Conservation (phyloP, 2,888 invertebrate species). For the Apamea anceps region DNA sequence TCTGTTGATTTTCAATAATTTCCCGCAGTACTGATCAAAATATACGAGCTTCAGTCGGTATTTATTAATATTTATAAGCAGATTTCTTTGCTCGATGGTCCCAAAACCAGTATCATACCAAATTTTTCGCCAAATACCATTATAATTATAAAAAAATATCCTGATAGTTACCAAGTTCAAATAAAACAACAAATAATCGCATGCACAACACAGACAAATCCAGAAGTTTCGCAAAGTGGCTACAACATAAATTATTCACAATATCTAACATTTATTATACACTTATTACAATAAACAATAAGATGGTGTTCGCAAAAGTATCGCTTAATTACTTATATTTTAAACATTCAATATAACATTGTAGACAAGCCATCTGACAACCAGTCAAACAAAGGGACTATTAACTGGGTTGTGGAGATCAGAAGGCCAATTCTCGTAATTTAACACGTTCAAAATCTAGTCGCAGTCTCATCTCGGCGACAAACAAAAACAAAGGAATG, state of each 20-base stretch:
- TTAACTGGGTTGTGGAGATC: not conserved
- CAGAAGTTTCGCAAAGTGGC: slow-evolving; percentile 51
- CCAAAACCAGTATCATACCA: slow-evolving; percentile 21
- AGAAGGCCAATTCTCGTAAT: too few relatives aligned
- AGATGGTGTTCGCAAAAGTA: slow-evolving; percentile 36
- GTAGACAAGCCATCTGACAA: not conserved
- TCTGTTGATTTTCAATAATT: not conserved
- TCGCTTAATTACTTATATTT: slow-evolving; percentile 36
- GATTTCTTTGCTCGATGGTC: slow-evolving; percentile 13
- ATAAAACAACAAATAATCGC: not conserved
- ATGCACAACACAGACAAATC: not conserved
- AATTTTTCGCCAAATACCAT: slow-evolving; percentile 7
- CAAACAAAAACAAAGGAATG: too few relatives aligned
- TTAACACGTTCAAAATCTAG: too few relatives aligned
- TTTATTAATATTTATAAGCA: not conserved
- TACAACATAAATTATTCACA: slow-evolving; percentile 58
- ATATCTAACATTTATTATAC: slow-evolving; percentile 51
- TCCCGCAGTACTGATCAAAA: not conserved
- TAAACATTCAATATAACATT: slow-evolving; percentile 30
- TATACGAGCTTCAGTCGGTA: not conserved
- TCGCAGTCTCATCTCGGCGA: too few relatives aligned
- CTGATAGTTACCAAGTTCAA: not conserved
- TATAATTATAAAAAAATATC: not conserved
- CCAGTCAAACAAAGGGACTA: not conserved
- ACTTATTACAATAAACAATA: slow-evolving; percentile 45